Percentiles rank a stretch among this genome's conserved stretches.
Evolutionary conservation across 2,888 invertebrate genomes (phyloP).

Genomic region (Agrochola litura): DNA sequence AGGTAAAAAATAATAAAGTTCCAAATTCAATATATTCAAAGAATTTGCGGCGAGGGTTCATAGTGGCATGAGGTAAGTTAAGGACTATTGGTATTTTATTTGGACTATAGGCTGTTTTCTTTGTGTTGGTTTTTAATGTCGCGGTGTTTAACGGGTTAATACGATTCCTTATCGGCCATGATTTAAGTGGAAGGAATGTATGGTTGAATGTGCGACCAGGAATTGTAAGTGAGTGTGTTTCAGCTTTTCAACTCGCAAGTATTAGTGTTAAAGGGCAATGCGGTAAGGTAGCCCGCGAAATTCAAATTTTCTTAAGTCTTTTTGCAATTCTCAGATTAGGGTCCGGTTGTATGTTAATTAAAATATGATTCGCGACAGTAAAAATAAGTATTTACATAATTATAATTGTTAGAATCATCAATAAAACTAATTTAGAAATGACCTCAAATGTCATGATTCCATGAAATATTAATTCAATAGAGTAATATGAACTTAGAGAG

Average conservation of each 20-base stretch:
- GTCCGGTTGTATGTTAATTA: not conserved
- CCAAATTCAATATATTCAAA: not conserved
- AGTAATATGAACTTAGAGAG: too few species aligned
- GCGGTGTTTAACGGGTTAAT: conserved; percentile 21
- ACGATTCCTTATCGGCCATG: conserved; percentile 20
- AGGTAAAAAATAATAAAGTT: not conserved
- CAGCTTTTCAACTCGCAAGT: conserved; percentile 35
- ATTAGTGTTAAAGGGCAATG: conserved; percentile 8
- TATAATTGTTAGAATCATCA: too few species aligned
- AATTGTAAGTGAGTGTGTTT: conserved; percentile 1
- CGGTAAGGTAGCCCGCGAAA: not conserved
- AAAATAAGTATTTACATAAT: too few species aligned
- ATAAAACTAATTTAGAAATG: too few species aligned
- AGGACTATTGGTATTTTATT: not conserved
- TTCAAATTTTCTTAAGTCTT: not conserved
- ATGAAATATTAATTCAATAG: too few species aligned
- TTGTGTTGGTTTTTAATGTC: too few species aligned
- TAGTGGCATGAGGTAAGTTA: not conserved
- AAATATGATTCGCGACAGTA: not conserved
- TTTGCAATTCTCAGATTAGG: not conserved
- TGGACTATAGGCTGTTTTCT: not conserved
- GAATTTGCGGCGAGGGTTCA: not conserved
- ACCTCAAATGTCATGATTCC: too few species aligned
- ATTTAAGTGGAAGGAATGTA: conserved; percentile 23
- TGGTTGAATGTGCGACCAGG: conserved; percentile 15